These are phyloP conservation scores for Lycocorax pyrrhopterus DNA, from an alignment of 2,113 vertebrate species.

Conservation along the genomic window DNA sequence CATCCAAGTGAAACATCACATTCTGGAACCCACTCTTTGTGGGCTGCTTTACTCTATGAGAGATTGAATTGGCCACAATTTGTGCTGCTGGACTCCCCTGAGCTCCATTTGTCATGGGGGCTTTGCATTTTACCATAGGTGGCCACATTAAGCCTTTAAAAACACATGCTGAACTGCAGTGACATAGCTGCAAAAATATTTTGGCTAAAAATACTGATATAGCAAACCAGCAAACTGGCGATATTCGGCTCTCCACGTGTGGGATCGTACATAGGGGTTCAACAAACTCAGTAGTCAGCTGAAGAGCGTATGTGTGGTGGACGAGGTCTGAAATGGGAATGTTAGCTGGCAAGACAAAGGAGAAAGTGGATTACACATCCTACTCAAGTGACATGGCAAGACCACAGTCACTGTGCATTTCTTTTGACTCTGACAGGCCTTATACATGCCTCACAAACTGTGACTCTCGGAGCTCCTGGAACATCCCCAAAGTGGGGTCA, in stretches of 20 bases:
- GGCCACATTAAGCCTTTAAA: background rate
- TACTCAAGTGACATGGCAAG: background rate
- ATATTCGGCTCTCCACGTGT: background rate
- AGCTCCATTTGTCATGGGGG: background rate
- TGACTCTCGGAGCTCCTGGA: conserved; percentile 16
- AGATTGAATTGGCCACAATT: background rate
- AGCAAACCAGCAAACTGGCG: background rate
- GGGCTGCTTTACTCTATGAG: background rate
- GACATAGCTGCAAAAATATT: background rate
- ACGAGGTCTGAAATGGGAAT: background rate
- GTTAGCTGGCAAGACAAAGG: background rate
- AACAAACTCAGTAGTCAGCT: background rate
- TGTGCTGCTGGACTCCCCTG: background rate
- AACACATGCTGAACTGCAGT: background rate
- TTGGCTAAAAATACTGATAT: background rate
- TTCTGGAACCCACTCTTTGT: background rate
- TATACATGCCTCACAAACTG: background rate
- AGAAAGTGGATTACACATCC: background rate
- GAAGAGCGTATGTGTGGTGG: background rate
- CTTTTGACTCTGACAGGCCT: background rate
- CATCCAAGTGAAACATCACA: background rate
- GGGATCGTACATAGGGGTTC: background rate
- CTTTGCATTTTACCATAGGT: background rate
- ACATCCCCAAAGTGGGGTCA: conserved; percentile 63
- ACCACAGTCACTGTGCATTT: background rate